Percentiles rank a stretch among this genome's conserved stretches.
Conservation (phyloP, 2,113 vertebrate species). For the Takifugu flavidus region DNA sequence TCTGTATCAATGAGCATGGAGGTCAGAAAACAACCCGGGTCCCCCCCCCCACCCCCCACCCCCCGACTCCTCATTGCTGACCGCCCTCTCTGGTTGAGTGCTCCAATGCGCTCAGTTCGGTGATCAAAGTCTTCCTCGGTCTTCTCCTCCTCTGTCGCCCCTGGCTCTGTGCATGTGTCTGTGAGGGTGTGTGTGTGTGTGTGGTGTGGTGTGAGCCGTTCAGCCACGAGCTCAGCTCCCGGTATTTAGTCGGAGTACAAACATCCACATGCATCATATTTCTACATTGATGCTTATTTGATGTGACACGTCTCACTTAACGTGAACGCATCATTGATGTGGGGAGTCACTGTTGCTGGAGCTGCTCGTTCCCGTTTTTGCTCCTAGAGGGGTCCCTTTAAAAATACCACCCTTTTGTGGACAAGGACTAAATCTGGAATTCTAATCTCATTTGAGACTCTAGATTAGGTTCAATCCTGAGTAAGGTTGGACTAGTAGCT, state of each 20-base stretch:
- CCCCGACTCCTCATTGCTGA: constrained; percentile 65
- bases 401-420: no score
- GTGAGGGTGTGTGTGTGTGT: constrained; percentile 20
- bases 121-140: constrained; percentile 74
- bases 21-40: constrained; percentile 58
- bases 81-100: constrained; percentile 73
- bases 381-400: no score
- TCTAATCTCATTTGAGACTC: no score
- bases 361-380: neutral
- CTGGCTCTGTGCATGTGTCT: constrained; percentile 49
- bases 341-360: constrained; percentile 27
- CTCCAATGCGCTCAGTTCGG: constrained; percentile 68
- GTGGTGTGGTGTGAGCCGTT: constrained; percentile 28
- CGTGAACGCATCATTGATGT: constrained; percentile 53
- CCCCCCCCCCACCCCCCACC: constrained; percentile 13
- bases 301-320: constrained; percentile 47
- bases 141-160: constrained; percentile 68
- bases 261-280: constrained; percentile 24
- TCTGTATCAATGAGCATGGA: constrained; percentile 63
- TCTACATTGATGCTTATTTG: constrained; percentile 45
- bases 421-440: no score
- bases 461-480: no score
- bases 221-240: constrained; percentile 38
- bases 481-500: no score
- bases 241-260: constrained; percentile 31